phyloP scores from a whole-genome alignment of 2,797 vertebrate species.

The Eupleurogrammus muticus region DNA sequence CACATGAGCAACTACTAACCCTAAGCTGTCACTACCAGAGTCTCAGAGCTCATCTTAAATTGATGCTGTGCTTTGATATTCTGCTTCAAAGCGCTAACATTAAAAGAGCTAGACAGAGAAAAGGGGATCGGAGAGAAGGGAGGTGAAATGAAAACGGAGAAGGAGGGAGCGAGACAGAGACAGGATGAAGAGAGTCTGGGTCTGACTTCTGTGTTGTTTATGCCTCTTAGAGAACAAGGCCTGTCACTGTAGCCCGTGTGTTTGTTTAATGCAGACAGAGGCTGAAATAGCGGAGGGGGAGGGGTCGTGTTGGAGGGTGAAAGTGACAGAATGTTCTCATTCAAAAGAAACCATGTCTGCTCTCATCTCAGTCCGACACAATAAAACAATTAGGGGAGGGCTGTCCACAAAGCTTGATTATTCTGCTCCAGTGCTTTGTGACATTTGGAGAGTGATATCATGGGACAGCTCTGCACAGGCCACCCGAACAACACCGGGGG shows the following conservation, averaged over 20 bases:
- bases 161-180: constrained; percentile 31
- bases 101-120: constrained; percentile 40
- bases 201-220: constrained; percentile 69
- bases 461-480: constrained; percentile 59
- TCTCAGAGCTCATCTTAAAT: constrained; percentile 61
- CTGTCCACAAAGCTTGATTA: constrained; percentile 72
- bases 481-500: constrained; percentile 32
- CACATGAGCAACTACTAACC: constrained; percentile 31
- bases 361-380: constrained; percentile 76
- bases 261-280: constrained; percentile 62
- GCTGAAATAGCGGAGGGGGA: constrained; percentile 41
- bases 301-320: constrained; percentile 42
- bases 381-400: constrained; percentile 69
- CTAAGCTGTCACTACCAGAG: constrained; percentile 44
- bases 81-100: constrained; percentile 66
- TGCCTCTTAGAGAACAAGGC: constrained; percentile 71
- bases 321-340: constrained; percentile 70
- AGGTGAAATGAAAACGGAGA: background rate
- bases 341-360: constrained; percentile 73
- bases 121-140: constrained; percentile 24
- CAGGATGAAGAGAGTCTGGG: constrained; percentile 59
- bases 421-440: constrained; percentile 61
- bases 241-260: constrained; percentile 58
- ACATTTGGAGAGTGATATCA: constrained; percentile 69
- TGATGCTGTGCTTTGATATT: constrained; percentile 66